Percentiles rank a stretch among this genome's conserved stretches.
phyloP scores from a whole-genome alignment of 1,140 invertebrate species.

The Pseudomyrmex dendroicus region DNA sequence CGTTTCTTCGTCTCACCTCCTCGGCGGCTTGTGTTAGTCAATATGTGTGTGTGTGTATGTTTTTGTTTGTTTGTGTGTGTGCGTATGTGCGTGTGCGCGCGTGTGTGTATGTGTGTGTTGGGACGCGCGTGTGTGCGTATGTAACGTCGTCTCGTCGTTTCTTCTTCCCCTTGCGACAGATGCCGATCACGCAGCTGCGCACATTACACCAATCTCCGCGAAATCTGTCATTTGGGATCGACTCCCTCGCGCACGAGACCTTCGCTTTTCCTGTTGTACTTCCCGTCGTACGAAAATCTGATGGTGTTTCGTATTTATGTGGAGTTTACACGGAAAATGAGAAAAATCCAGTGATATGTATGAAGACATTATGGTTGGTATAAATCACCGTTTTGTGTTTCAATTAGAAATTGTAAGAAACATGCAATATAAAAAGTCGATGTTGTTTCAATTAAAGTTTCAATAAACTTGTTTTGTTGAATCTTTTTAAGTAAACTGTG shows the following conservation, averaged over 20 bases:
- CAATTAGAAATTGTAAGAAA: no score
- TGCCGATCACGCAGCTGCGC: conserved; percentile 51
- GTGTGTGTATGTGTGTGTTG: no score
- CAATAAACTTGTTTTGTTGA: no score
- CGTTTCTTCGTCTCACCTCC: not conserved
- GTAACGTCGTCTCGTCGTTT: not conserved
- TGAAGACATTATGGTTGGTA: no score
- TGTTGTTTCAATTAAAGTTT: not conserved
- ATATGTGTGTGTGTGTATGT: conserved; percentile 20
- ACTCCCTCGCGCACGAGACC: not conserved
- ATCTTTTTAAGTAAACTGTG: no score
- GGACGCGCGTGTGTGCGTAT: no score
- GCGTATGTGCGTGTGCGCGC: no score
- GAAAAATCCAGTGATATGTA: no score
- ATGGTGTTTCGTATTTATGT: not conserved
- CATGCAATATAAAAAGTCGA: no score
- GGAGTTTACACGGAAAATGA: not conserved
- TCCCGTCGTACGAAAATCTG: not conserved
- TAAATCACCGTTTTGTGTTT: no score
- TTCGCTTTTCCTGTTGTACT: not conserved
- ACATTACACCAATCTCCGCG: conserved; percentile 21
- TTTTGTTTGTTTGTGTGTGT: no score
- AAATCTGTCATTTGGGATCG: conserved; percentile 26
- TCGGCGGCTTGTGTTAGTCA: not conserved
- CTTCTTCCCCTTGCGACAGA: conserved; percentile 17